Conservation (phyloP, 2,888 invertebrate species). For the Euzophera pinguis region DNA sequence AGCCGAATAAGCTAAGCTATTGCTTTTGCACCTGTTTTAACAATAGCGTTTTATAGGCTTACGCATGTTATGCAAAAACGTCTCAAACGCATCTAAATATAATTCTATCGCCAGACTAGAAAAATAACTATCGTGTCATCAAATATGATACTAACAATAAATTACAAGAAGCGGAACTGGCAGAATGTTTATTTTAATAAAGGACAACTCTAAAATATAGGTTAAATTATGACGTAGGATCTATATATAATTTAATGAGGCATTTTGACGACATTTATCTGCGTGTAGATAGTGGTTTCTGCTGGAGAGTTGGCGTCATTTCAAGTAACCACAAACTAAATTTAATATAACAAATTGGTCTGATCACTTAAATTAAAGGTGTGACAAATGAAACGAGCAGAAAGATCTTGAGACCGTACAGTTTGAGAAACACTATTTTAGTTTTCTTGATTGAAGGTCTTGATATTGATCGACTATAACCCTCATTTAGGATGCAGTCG, state of each 20-base stretch:
- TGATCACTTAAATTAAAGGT: slow-evolving; percentile 39
- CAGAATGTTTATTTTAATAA: slow-evolving; percentile 32
- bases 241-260: slow-evolving; percentile 57
- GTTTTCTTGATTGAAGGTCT: background rate
- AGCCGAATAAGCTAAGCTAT: too few species aligned
- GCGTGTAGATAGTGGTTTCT: slow-evolving; percentile 50
- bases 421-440: background rate
- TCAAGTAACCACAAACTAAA: slow-evolving; percentile 58
- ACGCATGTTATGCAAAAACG: background rate
- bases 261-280: slow-evolving; percentile 59
- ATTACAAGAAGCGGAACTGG: slow-evolving; percentile 31
- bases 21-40: too few species aligned
- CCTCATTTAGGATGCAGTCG: too few species aligned
- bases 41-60: too few species aligned
- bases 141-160: slow-evolving; percentile 29
- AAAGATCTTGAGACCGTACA: background rate
- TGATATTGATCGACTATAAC: too few species aligned
- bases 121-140: slow-evolving; percentile 28
- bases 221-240: slow-evolving; percentile 46
- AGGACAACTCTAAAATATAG: slow-evolving; percentile 44
- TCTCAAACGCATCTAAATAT: slow-evolving; percentile 9
- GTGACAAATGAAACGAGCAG: slow-evolving; percentile 20
- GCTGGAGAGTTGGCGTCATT: slow-evolving; percentile 60
- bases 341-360: slow-evolving; percentile 47
- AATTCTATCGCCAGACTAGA: slow-evolving; percentile 18